phyloP scores from a whole-genome alignment of 2,888 invertebrate species.

The Agrotis puta region DNA sequence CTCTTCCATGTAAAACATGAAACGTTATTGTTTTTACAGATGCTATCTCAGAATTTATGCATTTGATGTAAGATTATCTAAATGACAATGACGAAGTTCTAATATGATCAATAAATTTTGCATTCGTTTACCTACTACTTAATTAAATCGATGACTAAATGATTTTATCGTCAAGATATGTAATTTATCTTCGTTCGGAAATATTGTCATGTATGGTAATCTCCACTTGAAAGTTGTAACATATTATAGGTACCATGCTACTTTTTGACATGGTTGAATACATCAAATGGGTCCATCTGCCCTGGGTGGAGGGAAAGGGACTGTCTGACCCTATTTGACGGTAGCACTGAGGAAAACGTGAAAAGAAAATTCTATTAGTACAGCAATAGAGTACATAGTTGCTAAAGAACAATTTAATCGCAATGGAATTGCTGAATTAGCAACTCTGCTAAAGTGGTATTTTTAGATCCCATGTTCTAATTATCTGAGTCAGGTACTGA shows the following conservation, averaged over 20 bases:
- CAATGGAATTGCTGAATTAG: no score
- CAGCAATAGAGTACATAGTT: no score
- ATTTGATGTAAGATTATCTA: conserved; percentile 1
- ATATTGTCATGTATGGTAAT: not conserved
- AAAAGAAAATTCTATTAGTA: no score
- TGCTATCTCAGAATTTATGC: conserved; percentile 19
- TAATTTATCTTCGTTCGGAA: not conserved
- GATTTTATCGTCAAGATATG: not conserved
- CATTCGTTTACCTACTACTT: not conserved
- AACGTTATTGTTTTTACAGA: conserved; percentile 4
- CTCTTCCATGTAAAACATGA: conserved; percentile 22
- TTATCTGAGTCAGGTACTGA: no score
- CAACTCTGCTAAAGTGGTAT: no score
- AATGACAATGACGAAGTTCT: not conserved
- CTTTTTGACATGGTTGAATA: no score
- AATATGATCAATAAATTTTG: not conserved
- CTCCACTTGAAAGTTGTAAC: not conserved
- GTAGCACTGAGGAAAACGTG: no score
- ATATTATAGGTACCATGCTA: not conserved
- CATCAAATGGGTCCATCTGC: no score
- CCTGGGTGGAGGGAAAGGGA: no score
- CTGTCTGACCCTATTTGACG: no score
- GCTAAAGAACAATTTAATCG: no score
- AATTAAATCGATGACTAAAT: conserved; percentile 10
- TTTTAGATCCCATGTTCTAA: no score